Evolutionary conservation across 1,140 invertebrate species (phyloP).

Genomic region (Macrobrachium nipponense): DNA sequence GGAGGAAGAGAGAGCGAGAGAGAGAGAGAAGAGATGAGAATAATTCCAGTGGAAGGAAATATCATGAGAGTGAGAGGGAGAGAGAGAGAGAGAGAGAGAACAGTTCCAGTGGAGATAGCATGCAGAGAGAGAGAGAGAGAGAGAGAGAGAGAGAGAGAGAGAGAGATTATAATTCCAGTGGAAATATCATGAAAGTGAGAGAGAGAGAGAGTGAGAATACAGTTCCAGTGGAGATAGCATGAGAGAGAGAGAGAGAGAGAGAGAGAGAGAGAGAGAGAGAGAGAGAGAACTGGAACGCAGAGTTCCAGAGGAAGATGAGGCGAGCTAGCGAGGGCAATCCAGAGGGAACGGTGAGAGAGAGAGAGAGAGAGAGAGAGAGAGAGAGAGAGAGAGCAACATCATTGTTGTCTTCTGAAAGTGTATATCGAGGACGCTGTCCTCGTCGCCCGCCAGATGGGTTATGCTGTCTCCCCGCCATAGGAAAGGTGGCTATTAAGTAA

Average conservation of each 20-base stretch:
- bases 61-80: background rate
- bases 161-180: no score
- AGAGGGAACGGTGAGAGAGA: background rate
- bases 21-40: background rate
- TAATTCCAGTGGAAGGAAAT: background rate
- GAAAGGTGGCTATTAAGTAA: no score
- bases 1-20: conserved; percentile 24
- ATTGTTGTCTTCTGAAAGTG: no score
- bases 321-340: background rate
- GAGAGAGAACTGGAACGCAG: background rate
- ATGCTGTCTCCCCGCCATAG: no score
- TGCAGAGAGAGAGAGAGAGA: background rate
- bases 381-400: background rate
- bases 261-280: background rate
- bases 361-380: background rate
- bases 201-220: background rate
- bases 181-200: no score
- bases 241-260: background rate
- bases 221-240: background rate
- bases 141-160: background rate
- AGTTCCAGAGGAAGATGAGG: background rate
- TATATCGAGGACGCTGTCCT: no score
- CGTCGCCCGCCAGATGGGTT: no score
- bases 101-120: background rate
- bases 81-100: background rate